These are phyloP conservation scores for Apis laboriosa DNA, from an alignment of 1,140 invertebrate genomes.

Conservation along the genomic window DNA sequence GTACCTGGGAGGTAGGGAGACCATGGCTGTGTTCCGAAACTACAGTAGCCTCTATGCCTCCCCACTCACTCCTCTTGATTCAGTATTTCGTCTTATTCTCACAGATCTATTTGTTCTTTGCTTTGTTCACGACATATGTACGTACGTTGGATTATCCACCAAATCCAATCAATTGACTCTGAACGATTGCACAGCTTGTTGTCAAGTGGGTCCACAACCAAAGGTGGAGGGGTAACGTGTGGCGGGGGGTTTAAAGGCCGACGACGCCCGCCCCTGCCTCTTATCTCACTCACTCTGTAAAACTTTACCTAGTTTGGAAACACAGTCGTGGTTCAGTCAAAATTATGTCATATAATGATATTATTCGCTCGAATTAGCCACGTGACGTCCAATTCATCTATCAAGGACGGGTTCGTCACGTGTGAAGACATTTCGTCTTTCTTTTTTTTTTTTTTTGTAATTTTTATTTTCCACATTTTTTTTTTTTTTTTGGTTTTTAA, in stretches of 20 bases:
- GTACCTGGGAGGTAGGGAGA: constrained; percentile 85
- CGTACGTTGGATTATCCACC: constrained; percentile 76
- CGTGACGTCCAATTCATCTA: constrained; percentile 68
- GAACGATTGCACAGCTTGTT: constrained; percentile 73
- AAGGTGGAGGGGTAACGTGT: constrained; percentile 65
- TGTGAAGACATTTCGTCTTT: constrained; percentile 53
- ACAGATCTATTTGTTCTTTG: constrained; percentile 68
- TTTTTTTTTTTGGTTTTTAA: constrained; percentile 26
- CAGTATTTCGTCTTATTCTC: constrained; percentile 69
- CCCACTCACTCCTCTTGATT: constrained; percentile 78
- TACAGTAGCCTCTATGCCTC: constrained; percentile 82
- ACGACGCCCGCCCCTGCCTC: constrained; percentile 61
- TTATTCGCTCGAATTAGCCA: constrained; percentile 75
- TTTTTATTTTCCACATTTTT: constrained; percentile 42
- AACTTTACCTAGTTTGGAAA: constrained; percentile 82
- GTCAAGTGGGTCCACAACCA: constrained; percentile 72
- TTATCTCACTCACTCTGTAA: constrained; percentile 74
- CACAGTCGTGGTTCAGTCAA: constrained; percentile 80
- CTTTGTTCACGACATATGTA: constrained; percentile 71
- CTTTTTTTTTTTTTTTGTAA: constrained; percentile 26
- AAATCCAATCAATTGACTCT: constrained; percentile 77
- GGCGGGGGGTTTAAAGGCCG: constrained; percentile 63
- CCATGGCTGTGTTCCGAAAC: constrained; percentile 86
- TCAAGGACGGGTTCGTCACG: constrained; percentile 55
- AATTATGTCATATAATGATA: constrained; percentile 67